These are phyloP conservation scores for Oscheius myriophilus DNA, from an alignment of 2,888 invertebrate genomes.

Conservation along the genomic window DNA sequence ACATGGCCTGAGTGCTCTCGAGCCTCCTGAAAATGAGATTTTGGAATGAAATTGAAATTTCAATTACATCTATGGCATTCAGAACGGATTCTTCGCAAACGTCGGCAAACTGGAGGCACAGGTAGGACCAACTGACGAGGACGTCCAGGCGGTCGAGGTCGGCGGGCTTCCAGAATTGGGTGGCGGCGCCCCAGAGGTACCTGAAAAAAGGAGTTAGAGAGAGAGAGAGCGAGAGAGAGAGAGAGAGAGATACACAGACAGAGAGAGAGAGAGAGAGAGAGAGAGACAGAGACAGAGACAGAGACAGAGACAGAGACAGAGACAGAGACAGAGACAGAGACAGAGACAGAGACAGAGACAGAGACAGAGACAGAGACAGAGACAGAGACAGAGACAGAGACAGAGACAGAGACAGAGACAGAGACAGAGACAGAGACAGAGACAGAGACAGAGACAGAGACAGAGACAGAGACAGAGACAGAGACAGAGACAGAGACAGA, in stretches of 20 bases:
- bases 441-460: no score
- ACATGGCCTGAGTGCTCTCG: constrained; percentile 40
- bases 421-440: no score
- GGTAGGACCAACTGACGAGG: constrained; percentile 55
- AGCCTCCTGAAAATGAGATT: constrained; percentile 34
- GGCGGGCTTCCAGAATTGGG: constrained; percentile 50
- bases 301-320: no score
- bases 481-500: no score
- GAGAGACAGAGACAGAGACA: neutral
- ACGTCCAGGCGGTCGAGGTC: constrained; percentile 56
- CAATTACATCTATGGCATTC: constrained; percentile 37
- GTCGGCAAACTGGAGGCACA: constrained; percentile 52
- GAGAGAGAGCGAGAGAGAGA: constrained; percentile 29
- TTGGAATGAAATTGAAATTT: neutral
- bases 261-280: constrained; percentile 8
- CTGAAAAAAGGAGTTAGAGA: constrained; percentile 31
- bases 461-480: no score
- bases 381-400: no score
- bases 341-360: no score
- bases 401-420: no score
- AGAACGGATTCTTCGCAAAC: constrained; percentile 49
- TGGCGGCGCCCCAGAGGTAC: constrained; percentile 52
- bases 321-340: no score
- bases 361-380: no score
- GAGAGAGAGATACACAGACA: constrained; percentile 31